A percentile compares a stretch with the other conserved stretches of the same genome.
phyloP scores from a whole-genome alignment of 2,888 invertebrate genomes.

The Hesperia comma region DNA sequence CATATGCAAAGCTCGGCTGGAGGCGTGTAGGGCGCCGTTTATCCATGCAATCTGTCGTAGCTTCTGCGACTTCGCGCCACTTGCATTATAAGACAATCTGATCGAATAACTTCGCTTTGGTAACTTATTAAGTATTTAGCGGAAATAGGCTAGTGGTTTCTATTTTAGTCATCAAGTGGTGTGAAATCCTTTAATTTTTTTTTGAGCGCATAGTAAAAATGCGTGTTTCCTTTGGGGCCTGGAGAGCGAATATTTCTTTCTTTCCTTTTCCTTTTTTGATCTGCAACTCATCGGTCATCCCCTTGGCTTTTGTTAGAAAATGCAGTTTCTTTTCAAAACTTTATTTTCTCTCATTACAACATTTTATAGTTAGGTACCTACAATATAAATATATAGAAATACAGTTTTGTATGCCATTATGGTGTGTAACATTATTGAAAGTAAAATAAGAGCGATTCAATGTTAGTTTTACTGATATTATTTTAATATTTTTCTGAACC shows the following conservation, averaged over 20 bases:
- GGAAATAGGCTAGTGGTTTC: neutral
- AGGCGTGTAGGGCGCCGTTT: conserved; percentile 58
- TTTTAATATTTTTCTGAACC: conserved; percentile 1
- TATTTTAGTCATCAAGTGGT: too few relatives aligned
- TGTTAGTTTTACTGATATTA: neutral
- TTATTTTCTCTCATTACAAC: too few relatives aligned
- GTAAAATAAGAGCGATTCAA: neutral
- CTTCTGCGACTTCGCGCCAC: conserved; percentile 60
- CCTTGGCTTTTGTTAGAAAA: too few relatives aligned
- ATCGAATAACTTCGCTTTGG: conserved; percentile 60
- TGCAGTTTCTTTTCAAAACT: neutral
- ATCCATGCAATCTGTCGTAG: conserved; percentile 61
- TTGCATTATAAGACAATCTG: conserved; percentile 59
- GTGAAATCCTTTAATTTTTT: too few relatives aligned
- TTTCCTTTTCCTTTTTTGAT: too few relatives aligned
- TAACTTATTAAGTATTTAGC: neutral
- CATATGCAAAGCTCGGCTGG: conserved; percentile 54
- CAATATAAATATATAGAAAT: too few relatives aligned
- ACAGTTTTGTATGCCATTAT: neutral
- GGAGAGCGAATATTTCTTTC: too few relatives aligned
- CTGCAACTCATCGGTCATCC: too few relatives aligned
- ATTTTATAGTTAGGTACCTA: too few relatives aligned
- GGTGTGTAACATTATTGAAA: neutral
- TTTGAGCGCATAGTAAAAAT: too few relatives aligned
- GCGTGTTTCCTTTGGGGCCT: too few relatives aligned